A percentile compares a stretch with the other conserved stretches of the same genome.
These are phyloP conservation scores for Psilopsiagon aurifrons DNA, from an alignment of 2,113 vertebrate genomes.

Conservation along the genomic window DNA sequence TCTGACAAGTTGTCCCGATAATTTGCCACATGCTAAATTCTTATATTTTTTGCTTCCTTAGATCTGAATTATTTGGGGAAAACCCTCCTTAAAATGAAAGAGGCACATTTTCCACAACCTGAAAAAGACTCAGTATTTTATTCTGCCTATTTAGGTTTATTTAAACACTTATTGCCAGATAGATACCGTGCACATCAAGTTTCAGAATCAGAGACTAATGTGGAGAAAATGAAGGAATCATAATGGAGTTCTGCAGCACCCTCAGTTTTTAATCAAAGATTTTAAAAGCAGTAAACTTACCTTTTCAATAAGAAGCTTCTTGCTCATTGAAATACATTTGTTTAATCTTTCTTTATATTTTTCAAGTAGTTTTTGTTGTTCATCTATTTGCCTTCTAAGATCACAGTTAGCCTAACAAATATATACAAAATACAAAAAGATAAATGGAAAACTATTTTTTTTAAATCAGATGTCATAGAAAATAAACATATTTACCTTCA, in stretches of 20 bases:
- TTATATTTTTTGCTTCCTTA: not conserved
- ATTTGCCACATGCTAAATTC: not conserved
- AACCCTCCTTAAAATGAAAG: not conserved
- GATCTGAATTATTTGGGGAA: not conserved
- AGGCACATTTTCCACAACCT: not conserved
- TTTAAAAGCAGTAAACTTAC: slow-evolving; percentile 67
- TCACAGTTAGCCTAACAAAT: slow-evolving; percentile 94
- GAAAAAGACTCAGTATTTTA: not conserved
- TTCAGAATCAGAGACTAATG: not conserved
- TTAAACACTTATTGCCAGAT: not conserved
- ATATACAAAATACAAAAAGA: slow-evolving; percentile 21
- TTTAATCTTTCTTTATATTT: slow-evolving; percentile 99
- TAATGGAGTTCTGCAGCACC: not conserved
- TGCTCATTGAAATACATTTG: slow-evolving; percentile 99
- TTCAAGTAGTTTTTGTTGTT: slow-evolving; percentile 99
- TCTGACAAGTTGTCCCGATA: not conserved
- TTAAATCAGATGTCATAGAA: not conserved
- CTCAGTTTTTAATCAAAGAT: not conserved
- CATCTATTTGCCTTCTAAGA: slow-evolving; percentile 99
- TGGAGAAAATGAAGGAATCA: not conserved
- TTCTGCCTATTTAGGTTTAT: not conserved
- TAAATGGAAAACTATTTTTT: not conserved
- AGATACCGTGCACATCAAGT: not conserved
- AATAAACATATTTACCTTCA: not conserved
- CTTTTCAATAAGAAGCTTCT: slow-evolving; percentile 99